Conservation (phyloP, 2,113 vertebrate genomes). For the Eulemur rufifrons region DNA sequence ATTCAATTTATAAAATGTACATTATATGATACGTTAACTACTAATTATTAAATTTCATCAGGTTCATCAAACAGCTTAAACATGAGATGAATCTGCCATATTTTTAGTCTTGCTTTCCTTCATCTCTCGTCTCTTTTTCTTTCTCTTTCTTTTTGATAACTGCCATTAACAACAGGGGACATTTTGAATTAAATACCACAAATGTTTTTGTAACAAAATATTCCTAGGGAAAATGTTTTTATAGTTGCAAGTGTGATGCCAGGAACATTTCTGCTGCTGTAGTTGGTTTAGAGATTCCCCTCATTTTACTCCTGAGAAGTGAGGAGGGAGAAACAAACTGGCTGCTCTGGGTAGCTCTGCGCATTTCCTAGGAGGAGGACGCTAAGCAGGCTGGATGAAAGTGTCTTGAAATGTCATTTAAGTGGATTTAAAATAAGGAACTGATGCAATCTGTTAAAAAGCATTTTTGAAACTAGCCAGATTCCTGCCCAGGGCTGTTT, state of each 20-base stretch:
- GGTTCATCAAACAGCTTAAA: background rate
- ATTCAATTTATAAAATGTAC: background rate
- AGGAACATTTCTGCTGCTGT: background rate
- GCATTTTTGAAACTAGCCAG: background rate
- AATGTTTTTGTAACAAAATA: background rate
- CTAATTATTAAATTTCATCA: background rate
- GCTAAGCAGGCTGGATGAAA: background rate
- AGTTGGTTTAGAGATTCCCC: background rate
- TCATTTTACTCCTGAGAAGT: background rate
- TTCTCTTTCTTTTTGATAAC: background rate
- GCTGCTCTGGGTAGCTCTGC: background rate
- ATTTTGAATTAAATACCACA: background rate
- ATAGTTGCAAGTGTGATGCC: background rate
- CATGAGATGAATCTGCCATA: background rate
- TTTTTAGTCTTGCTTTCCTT: background rate
- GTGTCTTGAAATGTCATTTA: background rate
- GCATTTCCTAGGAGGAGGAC: background rate
- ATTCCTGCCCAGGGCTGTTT: background rate
- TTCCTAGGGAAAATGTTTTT: background rate
- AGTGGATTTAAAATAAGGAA: background rate
- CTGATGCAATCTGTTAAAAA: background rate
- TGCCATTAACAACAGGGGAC: background rate
- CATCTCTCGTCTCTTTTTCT: too few species aligned
- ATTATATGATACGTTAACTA: background rate
- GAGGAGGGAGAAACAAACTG: background rate